Conservation (phyloP, 2,797 vertebrate species). For the Anableps anableps region DNA sequence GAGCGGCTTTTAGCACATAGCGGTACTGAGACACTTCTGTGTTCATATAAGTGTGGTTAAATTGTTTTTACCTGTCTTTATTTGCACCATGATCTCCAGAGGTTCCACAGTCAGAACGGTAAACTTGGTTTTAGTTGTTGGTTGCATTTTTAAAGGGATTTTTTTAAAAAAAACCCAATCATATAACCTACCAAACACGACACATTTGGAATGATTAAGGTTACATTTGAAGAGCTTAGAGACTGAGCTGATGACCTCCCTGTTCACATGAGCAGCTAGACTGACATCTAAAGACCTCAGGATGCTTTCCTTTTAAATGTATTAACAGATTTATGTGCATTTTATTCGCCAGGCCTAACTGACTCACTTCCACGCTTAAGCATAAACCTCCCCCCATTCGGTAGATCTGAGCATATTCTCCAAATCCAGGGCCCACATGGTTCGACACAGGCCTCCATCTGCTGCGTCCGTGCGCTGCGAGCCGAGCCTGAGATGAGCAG, state of each 20-base stretch:
- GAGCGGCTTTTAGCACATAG: not conserved
- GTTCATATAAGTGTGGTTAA: not conserved
- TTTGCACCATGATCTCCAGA: no score
- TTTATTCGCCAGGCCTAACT: conserved; percentile 4
- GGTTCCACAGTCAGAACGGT: no score
- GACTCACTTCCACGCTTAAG: conserved; percentile 25
- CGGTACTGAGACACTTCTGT: not conserved
- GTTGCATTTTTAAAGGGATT: no score
- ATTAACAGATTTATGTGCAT: not conserved
- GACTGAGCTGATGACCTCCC: not conserved
- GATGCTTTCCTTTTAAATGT: not conserved
- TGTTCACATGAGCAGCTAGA: not conserved
- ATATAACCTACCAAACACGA: not conserved
- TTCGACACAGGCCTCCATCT: conserved; percentile 62
- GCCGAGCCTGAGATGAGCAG: conserved; percentile 56
- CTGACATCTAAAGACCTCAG: conserved; percentile 21
- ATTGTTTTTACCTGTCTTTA: not conserved
- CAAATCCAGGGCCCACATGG: conserved; percentile 48
- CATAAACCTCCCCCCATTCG: not conserved
- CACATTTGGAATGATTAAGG: not conserved
- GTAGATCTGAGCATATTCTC: conserved; percentile 20
- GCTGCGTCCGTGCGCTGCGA: conserved; percentile 35
- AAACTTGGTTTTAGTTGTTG: not conserved
- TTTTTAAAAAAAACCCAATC: not conserved
- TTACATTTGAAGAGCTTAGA: not conserved